These are phyloP conservation scores for Ochropleura plecta DNA, from an alignment of 2,888 invertebrate genomes.

Conservation along the genomic window DNA sequence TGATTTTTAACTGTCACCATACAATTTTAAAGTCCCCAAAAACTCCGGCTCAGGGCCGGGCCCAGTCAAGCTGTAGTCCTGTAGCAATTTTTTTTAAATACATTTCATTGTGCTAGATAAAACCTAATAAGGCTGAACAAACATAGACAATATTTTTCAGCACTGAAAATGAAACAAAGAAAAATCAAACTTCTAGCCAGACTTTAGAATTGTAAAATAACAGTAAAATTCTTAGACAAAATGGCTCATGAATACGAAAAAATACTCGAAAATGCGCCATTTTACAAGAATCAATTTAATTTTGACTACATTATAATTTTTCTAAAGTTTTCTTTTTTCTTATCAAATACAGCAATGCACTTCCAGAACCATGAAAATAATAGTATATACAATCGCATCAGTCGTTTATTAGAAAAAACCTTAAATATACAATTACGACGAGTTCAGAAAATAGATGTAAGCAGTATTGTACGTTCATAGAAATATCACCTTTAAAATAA, in stretches of 20 bases:
- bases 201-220: conserved; percentile 41
- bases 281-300: conserved; percentile 12
- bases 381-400: conserved; percentile 66
- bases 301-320: conserved; percentile 46
- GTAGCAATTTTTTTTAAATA: neutral
- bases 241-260: neutral
- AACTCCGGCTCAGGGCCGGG: neutral
- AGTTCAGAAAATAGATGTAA: conserved; percentile 27
- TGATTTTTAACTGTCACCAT: conserved; percentile 25
- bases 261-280: neutral
- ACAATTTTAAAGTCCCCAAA: conserved; percentile 42
- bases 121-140: neutral
- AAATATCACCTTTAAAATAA: neutral
- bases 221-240: conserved; percentile 7
- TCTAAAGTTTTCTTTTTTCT: neutral
- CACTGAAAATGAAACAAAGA: neutral
- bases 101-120: neutral
- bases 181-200: neutral
- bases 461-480: conserved; percentile 7
- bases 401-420: conserved; percentile 64
- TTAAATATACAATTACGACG: conserved; percentile 54
- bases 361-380: conserved; percentile 53
- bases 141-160: neutral
- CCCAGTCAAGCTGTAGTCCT: neutral
- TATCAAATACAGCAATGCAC: conserved; percentile 61